Evolutionary conservation across 2,888 invertebrate species (phyloP), one percentile per base, ranked within the genome.

Genomic region (Apamea epomidion): DNA sequence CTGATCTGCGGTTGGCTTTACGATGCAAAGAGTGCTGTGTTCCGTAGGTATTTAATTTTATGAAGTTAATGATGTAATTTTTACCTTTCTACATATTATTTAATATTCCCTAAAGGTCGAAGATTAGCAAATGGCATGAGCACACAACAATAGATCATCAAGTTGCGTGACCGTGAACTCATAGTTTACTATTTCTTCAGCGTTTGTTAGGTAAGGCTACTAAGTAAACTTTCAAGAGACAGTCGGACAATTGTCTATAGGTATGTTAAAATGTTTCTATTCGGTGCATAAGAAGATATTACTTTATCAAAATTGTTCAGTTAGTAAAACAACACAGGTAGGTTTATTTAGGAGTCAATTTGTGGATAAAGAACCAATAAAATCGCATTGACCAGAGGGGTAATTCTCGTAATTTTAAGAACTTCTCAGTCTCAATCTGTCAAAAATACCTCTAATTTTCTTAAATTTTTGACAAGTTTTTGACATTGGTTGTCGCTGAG

Each of bases 91-190:
- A 70, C 25, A 65, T 37, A 37, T 12, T 65, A 37, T 25, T 32
- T 32, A 32, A 32, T 32, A 32, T 32, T 32, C 37, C 37, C 21
- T 25, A 37, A 67, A 67, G 25, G 12, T 62, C 32, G 62, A 54
- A 42, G 42, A 76, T 42, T 54, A 76, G 25, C 29, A 25, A 51
- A 45, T 76, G n/a, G 25, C n/a, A 75, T 16, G 58, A 32, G 32
- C 48, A 48, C 21, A 42, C 25, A 21, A 48, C 48, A 37, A 62
- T 70, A 32, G 58, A 7, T 64, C 37, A 32, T 51, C 16, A 51
- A 64, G 32, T 14, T 32, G 7, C 1, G 32, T n/a, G 82, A 18
- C 73, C 73, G 25, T 80, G 82, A 65, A 73, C 64, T 65, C 73
- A 37, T 65, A 29, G 65, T 10, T 48, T 29, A 29, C 2, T 48